Evolutionary conservation across 2,797 vertebrate species (phyloP), one percentile per base, ranked within the genome.

Genomic region (Sphenopsis melanotis): DNA sequence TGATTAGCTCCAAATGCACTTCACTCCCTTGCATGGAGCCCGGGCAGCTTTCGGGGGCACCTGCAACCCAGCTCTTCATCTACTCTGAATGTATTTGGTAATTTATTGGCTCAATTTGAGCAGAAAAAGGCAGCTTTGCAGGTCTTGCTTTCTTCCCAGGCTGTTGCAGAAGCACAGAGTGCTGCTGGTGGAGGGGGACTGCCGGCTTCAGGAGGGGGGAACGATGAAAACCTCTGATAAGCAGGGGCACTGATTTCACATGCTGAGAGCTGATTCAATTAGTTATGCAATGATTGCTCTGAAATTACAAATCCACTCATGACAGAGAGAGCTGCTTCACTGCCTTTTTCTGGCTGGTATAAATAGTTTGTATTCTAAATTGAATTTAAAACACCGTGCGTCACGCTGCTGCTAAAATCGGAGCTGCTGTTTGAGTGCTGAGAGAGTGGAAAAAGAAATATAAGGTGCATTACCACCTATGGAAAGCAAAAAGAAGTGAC

Each of bases 281-380:
- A 96, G 88, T 97, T 95, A 93, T 94, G 92, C 94, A 94, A 95
- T 86, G 81, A 94, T 89, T 86, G 91, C 91, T 89, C 93, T 89
- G 86, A 92, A 93, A 96, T 94, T 92, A 94, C 92, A 96, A 92
- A 94, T 89, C 95, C 93, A 88, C 91, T 94, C 95, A 95, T 91
- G 96, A 93, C 96, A 92, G 94, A 92, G 81, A 83, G 89, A 88
- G 84, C 93, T 60, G 95, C 95, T 95, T 89, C 87, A 65, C 88
- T 94, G 94, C 93, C 94, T 94, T 95, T 94, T 95, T 70, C 93
- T 95, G 93, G 88, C 93, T 89, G 94, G 92, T 96, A 96, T 95
- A 96, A 97, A 97, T 96, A 97, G 95, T 95, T 94, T 94, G 94
- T 91, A 89, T 93, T 94, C 89, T 89, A 97, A 96, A 97, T 97